phyloP scores from a whole-genome alignment of 2,888 invertebrate genomes.

The Lathronympha strigana region DNA sequence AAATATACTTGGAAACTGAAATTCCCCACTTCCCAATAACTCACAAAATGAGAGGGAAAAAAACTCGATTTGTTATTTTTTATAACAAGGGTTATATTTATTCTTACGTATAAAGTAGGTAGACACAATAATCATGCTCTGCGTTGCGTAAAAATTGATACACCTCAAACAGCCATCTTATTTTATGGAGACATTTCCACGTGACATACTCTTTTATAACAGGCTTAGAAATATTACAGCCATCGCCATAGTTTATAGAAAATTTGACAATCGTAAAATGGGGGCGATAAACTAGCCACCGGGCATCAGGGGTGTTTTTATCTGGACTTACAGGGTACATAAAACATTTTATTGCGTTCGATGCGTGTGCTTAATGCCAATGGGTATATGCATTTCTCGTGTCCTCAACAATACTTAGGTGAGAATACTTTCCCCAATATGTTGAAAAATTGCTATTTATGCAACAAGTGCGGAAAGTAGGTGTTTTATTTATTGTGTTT shows the following conservation, averaged over 20 bases:
- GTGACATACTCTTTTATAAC: constrained; percentile 39
- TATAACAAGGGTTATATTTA: neutral
- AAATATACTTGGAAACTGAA: too few relatives aligned
- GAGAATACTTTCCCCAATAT: too few relatives aligned
- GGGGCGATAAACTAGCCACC: constrained; percentile 66
- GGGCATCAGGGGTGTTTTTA: constrained; percentile 65
- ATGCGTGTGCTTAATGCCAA: constrained; percentile 58
- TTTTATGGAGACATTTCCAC: constrained; percentile 41
- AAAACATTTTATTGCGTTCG: constrained; percentile 76
- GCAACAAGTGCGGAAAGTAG: too few relatives aligned
- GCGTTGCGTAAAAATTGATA: constrained; percentile 36
- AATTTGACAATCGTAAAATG: constrained; percentile 79
- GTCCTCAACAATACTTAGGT: too few relatives aligned
- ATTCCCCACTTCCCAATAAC: too few relatives aligned
- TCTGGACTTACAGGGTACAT: constrained; percentile 66
- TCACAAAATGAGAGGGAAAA: too few relatives aligned
- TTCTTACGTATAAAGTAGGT: neutral
- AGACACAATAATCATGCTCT: neutral
- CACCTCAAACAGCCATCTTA: constrained; percentile 36
- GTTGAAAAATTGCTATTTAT: too few relatives aligned
- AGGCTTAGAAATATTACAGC: constrained; percentile 36
- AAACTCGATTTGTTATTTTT: neutral
- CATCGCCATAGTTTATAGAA: constrained; percentile 67
- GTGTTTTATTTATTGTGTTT: too few relatives aligned
- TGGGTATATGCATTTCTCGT: constrained; percentile 58